Conservation (phyloP, 2,113 vertebrate species). For the Grantiella picta region DNA sequence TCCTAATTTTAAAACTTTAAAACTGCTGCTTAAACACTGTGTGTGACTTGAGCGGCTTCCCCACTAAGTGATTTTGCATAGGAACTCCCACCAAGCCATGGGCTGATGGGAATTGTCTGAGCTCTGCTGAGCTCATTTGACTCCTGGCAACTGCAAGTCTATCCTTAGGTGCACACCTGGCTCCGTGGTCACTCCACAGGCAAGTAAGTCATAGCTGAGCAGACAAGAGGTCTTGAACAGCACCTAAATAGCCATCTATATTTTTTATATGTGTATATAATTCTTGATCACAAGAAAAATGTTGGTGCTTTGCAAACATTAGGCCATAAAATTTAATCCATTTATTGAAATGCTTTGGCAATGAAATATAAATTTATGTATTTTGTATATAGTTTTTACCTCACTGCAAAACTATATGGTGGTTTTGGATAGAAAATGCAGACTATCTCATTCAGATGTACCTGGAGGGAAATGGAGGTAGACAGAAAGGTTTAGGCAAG, state of each 20-base stretch:
- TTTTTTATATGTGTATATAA: background rate
- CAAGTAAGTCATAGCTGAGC: background rate
- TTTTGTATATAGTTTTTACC: background rate
- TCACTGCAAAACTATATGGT: background rate
- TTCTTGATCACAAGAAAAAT: background rate
- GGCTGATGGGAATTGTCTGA: background rate
- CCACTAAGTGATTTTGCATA: background rate
- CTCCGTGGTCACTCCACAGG: background rate
- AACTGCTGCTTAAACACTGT: background rate
- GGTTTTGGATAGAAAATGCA: background rate
- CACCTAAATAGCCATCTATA: background rate
- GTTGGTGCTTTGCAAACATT: background rate
- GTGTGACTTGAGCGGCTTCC: background rate
- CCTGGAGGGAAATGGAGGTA: background rate
- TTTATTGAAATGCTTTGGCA: background rate
- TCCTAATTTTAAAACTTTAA: background rate
- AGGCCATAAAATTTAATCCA: background rate
- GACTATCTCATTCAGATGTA: background rate
- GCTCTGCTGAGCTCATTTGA: background rate
- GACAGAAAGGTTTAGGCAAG: background rate
- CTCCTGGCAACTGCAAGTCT: background rate
- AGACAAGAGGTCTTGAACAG: background rate
- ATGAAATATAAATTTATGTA: background rate
- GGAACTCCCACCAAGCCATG: background rate
- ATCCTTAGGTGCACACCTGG: background rate